These are phyloP conservation scores for Vulpes ferrilata DNA, from an alignment of 2,113 vertebrate genomes.

Conservation along the genomic window DNA sequence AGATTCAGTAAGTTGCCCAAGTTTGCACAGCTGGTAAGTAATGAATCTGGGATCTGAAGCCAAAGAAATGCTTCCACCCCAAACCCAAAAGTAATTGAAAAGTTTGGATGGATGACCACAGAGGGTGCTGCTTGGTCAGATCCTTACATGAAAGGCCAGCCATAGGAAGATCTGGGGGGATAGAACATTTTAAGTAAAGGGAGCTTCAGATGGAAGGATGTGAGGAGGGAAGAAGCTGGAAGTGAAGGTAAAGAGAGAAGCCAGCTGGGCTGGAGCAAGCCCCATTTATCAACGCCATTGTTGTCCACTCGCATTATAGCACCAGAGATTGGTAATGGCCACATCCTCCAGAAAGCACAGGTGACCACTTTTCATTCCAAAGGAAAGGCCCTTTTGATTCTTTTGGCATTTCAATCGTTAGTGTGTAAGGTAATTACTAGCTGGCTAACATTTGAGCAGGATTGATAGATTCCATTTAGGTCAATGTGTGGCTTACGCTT, in stretches of 20 bases:
- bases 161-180: not conserved
- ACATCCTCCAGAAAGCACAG: conserved; percentile 18
- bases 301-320: not conserved
- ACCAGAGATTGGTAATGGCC: not conserved
- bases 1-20: not conserved
- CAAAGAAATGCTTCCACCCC: not conserved
- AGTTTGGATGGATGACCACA: not conserved
- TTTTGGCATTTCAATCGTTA: conserved; percentile 48
- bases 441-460: conserved; percentile 68
- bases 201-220: not conserved
- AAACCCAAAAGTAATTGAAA: not conserved
- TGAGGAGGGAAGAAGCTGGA: not conserved
- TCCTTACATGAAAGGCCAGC: not conserved
- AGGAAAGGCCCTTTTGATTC: conserved; percentile 53
- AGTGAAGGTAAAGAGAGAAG: not conserved
- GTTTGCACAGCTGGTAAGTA: not conserved
- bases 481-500: conserved; percentile 35
- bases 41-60: not conserved
- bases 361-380: conserved; percentile 39
- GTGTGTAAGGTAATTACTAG: conserved; percentile 65
- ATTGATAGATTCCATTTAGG: conserved; percentile 71
- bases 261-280: not conserved
- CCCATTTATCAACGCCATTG: not conserved
- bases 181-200: not conserved
- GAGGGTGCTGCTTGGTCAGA: not conserved